phyloP scores from a whole-genome alignment of 2,888 invertebrate genomes.

The Boloria selene region DNA sequence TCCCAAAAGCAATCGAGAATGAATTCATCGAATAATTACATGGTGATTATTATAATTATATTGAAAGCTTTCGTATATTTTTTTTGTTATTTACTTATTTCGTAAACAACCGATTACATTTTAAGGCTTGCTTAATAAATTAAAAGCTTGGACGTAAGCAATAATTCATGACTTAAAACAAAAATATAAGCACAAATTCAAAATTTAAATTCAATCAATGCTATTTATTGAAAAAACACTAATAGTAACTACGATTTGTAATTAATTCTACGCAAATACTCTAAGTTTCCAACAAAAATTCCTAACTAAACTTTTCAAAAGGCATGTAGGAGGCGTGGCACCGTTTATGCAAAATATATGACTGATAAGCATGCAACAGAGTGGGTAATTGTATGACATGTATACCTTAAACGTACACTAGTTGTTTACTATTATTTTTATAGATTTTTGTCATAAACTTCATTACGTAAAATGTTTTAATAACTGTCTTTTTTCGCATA shows the following conservation, averaged over 20 bases:
- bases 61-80: conserved; percentile 3
- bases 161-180: too few relatives aligned
- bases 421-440: conserved; percentile 13
- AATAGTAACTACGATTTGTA: not conserved
- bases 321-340: conserved; percentile 65
- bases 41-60: conserved; percentile 6
- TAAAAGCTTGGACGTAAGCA: too few relatives aligned
- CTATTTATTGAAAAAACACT: too few relatives aligned
- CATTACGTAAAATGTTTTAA: too few relatives aligned
- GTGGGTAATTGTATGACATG: conserved; percentile 30
- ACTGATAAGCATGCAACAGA: conserved; percentile 30
- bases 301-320: conserved; percentile 46
- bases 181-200: too few relatives aligned
- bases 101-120: too few relatives aligned
- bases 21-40: not conserved
- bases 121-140: too few relatives aligned
- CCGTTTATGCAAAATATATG: conserved; percentile 60
- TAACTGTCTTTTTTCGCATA: too few relatives aligned
- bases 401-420: conserved; percentile 26
- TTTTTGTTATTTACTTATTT: too few relatives aligned
- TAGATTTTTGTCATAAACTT: not conserved
- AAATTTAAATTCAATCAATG: too few relatives aligned
- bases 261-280: not conserved
- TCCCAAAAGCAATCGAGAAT: conserved; percentile 25
- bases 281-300: not conserved